These are phyloP conservation scores for Cynoglossus semilaevis DNA, from an alignment of 2,113 vertebrate genomes.

Conservation along the genomic window DNA sequence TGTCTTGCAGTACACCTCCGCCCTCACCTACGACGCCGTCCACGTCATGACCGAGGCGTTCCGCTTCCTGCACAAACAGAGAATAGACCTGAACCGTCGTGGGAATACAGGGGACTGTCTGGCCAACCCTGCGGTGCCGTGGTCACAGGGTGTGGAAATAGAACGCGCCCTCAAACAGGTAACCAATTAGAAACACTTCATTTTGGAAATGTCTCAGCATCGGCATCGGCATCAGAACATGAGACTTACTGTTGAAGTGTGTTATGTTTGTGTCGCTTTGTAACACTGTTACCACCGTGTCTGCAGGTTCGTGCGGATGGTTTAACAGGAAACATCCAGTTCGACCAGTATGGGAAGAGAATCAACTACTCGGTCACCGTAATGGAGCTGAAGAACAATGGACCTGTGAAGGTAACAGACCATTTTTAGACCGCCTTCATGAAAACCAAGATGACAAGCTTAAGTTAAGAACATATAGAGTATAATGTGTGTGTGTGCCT, in stretches of 20 bases:
- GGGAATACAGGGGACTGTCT: slow-evolving; percentile 95
- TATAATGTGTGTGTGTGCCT: slow-evolving; percentile 12
- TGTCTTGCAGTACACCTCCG: slow-evolving; percentile 89
- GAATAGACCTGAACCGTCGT: slow-evolving; percentile 92
- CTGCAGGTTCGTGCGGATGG: slow-evolving; percentile 91
- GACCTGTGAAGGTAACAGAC: slow-evolving; percentile 87
- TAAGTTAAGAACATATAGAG: background rate
- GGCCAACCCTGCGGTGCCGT: slow-evolving; percentile 95
- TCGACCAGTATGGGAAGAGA: slow-evolving; percentile 94
- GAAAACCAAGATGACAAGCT: background rate
- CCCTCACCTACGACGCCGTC: slow-evolving; percentile 93
- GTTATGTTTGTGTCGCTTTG: background rate
- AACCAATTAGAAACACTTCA: background rate
- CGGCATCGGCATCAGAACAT: background rate
- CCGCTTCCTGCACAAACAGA: slow-evolving; percentile 93
- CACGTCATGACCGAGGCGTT: slow-evolving; percentile 98
- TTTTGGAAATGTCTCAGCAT: no score
- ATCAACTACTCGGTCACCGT: slow-evolving; percentile 95
- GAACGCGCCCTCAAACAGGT: slow-evolving; percentile 97
- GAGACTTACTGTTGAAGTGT: no score
- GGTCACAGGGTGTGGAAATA: slow-evolving; percentile 96
- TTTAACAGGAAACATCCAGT: slow-evolving; percentile 94
- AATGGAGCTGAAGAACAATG: slow-evolving; percentile 96
- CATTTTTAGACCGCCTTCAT: slow-evolving; percentile 8
- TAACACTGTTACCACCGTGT: background rate